These are phyloP conservation scores for Digitonthophagus gazella DNA, from an alignment of 2,888 invertebrate genomes.

Conservation along the genomic window DNA sequence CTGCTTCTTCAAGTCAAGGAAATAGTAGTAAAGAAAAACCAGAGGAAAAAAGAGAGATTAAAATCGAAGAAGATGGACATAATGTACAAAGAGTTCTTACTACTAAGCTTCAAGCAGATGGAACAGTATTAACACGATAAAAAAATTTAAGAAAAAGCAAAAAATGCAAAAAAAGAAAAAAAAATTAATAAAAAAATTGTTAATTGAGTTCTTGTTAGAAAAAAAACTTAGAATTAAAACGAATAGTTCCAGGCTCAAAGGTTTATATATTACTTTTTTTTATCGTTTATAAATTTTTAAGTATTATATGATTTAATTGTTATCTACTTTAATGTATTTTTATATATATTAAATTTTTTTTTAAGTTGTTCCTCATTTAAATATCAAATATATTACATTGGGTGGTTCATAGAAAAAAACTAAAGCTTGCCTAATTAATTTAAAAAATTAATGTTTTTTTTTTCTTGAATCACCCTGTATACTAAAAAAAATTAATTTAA, in stretches of 20 bases:
- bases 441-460: not conserved
- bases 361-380: not conserved
- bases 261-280: not conserved
- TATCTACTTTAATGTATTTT: not conserved
- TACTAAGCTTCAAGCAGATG: constrained; percentile 25
- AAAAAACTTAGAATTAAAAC: not conserved
- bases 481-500: too few relatives aligned
- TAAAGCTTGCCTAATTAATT: too few relatives aligned
- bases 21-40: constrained; percentile 19
- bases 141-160: not conserved
- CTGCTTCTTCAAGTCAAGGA: constrained; percentile 30
- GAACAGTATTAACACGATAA: constrained; percentile 25
- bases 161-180: not conserved
- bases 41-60: constrained; percentile 9
- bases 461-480: too few relatives aligned
- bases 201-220: not conserved
- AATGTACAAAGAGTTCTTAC: constrained; percentile 20
- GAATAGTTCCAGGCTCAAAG: not conserved
- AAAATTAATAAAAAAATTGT: not conserved
- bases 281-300: not conserved
- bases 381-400: not conserved
- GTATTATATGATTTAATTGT: not conserved
- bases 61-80: constrained; percentile 4
- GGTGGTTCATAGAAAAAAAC: too few relatives aligned
- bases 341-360: not conserved